Evolutionary conservation across 2,888 invertebrate species (phyloP), one percentile per base, ranked within the genome.

Genomic region (Acronicta psi): DNA sequence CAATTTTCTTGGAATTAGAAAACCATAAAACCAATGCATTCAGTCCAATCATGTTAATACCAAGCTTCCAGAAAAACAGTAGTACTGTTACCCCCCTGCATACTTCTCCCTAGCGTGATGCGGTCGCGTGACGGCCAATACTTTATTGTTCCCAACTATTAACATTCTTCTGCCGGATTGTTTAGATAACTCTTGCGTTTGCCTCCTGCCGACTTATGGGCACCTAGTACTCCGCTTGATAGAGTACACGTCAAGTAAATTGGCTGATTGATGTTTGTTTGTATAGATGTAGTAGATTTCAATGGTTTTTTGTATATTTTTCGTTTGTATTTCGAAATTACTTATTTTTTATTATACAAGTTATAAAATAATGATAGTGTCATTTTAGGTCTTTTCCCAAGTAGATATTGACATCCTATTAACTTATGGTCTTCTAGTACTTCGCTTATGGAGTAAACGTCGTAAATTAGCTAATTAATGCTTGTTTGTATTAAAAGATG

Each of bases 91-190:
- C 54, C 56, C 68, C 72, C 69, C 59, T 46, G 64, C 75, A 80
- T 84, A 79, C 74, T 51, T 54, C 73, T 65, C 60, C 65, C 69
- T 91, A 77, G 90, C 91, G 89, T 92, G 90, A 77, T 71, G 68
- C 64, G 76, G 70, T 92, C 84, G 91, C 93, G 92, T 92, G 92
- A 77, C 77, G 65, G 65, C 82, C 83, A 84, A 81, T 84, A 85
- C 83, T 87, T 87, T 87, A 88, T 87, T 87, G 86, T 85, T 86
- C 37, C 84, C 80, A 80, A 90, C 92, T 91, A 93, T 93, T 92
- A 93, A 92, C 93, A 94, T 93, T 92, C 92, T 87, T 90, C 81
- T 85, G 82, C 80, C 84, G 89, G 91, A 91, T 91, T 92, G 89
- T 90, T 92, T 89, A 90, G 92, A 92, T 92, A 91, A 84, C 88